Conservation (phyloP, 2,113 vertebrate species). For the Proteles cristata region DNA sequence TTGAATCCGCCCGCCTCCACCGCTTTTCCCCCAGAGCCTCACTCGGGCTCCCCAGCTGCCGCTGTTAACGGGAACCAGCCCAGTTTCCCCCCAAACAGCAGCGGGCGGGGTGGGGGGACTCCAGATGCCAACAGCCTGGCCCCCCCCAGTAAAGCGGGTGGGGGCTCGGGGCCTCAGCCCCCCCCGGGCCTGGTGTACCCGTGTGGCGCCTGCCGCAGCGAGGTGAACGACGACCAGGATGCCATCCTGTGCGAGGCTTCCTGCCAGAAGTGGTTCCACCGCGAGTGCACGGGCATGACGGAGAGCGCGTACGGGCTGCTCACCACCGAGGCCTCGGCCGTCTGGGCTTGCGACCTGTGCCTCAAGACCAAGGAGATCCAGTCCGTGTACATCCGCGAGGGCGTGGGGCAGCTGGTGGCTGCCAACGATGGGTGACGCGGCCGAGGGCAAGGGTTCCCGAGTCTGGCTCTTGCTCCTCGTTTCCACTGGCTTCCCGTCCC, state of each 20-base stretch:
- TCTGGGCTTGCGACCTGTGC: conserved; percentile 99
- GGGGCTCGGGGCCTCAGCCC: conserved; percentile 84
- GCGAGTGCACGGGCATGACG: conserved; percentile 97
- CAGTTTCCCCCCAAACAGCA: conserved; percentile 73
- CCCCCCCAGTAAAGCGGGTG: conserved; percentile 71
- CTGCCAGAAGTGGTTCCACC: conserved; percentile 98
- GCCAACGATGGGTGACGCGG: conserved; percentile 93
- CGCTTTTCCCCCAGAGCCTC: conserved; percentile 84
- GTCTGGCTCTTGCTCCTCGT: conserved; percentile 55
- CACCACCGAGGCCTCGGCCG: conserved; percentile 95
- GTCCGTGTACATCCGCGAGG: conserved; percentile 96
- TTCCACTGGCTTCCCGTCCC: conserved; percentile 35
- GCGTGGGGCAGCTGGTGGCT: conserved; percentile 95
- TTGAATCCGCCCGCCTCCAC: conserved; percentile 79
- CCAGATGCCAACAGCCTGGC: conserved; percentile 86
- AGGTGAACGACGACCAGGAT: conserved; percentile 98
- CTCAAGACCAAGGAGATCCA: conserved; percentile 99
- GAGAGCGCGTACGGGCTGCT: conserved; percentile 97
- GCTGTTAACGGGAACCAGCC: conserved; percentile 87
- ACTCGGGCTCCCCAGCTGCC: conserved; percentile 83
- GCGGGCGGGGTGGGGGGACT: conserved; percentile 83
- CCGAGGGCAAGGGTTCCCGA: neutral
- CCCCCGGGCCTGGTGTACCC: conserved; percentile 92
- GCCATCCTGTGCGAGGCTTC: conserved; percentile 98
- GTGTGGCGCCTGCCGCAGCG: conserved; percentile 94